Base-by-base conservation (phyloP, 1,140 invertebrate species). In the Drosophila orosa region DNA sequence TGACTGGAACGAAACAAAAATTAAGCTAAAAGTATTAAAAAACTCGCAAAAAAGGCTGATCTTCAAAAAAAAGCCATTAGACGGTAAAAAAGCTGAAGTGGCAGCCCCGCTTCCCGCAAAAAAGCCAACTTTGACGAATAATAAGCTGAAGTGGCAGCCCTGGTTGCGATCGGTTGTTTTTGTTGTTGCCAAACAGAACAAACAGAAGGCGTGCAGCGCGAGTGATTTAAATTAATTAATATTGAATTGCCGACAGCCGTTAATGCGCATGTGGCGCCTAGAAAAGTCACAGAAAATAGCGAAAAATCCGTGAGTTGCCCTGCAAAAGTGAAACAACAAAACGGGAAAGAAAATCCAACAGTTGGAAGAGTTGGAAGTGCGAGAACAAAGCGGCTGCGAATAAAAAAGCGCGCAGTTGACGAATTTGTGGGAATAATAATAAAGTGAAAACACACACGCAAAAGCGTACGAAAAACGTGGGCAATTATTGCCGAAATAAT, bases 351-450 rank as follows among this genome's bases (percentile, higher is more conserved):
- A 35, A 52, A 35, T 54, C 10, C 52, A 24, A 24, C 5, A n/a
- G 15, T 55, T 31, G 27, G 4, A 31, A 13, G 17, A 50, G 25
- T 50, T 54, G 13, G 35, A 58, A 33, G 54, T 29, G 54, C 52
- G 24, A 52, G 48, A 61, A 62, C 60, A 62, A 62, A 62, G 59
- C 52, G 55, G 31, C 29, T 15, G 29, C 31, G 31, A 1, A 37
- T 12, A 19, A 40, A 22, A 52, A 29, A 31, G 22, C 29, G 31
- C 50, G 52, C 60, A 63, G 60, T 59, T 63, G 60, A 63, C 60
- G 60, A 63, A 39, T 37, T 62, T 27, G 54, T 40, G 54, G 17
- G 3, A 60, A 59, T 55, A 54, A 54, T 54, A 54, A 54, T 24
- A 54, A 33, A 33, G 29, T 24, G 50, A 8, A 52, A 52, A 9